Evolutionary conservation across 2,888 invertebrate species (phyloP).

Genomic region (Pammene fasciana): DNA sequence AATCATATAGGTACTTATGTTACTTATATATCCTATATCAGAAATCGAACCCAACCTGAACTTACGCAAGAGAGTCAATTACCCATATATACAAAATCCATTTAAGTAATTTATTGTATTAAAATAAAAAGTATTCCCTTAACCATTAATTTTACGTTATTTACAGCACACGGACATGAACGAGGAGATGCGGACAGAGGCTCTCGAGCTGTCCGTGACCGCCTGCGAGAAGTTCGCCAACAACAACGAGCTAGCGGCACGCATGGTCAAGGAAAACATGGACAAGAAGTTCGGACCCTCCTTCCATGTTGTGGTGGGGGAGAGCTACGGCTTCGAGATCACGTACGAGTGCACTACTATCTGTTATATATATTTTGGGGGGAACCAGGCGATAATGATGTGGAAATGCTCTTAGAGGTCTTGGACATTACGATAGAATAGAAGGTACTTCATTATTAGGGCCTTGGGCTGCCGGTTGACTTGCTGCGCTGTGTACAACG

Average conservation of each 20-base stretch:
- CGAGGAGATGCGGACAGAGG: constrained; percentile 95
- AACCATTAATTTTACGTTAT: background rate
- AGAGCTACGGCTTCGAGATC: constrained; percentile 96
- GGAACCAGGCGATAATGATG: constrained; percentile 93
- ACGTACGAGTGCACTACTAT: constrained; percentile 95
- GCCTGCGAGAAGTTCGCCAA: constrained; percentile 95
- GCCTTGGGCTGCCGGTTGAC: too few relatives aligned
- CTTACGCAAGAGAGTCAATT: too few relatives aligned
- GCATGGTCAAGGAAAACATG: constrained; percentile 96
- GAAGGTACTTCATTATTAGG: too few relatives aligned
- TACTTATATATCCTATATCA: too few relatives aligned
- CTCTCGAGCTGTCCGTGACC: constrained; percentile 94
- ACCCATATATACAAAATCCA: too few relatives aligned
- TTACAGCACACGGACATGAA: constrained; percentile 95
- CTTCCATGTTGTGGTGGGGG: constrained; percentile 98
- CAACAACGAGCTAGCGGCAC: constrained; percentile 96
- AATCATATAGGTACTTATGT: too few relatives aligned
- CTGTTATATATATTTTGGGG: constrained; percentile 95
- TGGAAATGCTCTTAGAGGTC: constrained; percentile 91
- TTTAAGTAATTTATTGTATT: too few relatives aligned
- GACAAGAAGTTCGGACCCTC: constrained; percentile 98
- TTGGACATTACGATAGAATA: too few relatives aligned
- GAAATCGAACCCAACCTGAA: too few relatives aligned
- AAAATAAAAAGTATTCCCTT: background rate
- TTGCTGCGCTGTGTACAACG: too few relatives aligned